Conservation (phyloP, 2,113 vertebrate species). For the Otocyon megalotis region DNA sequence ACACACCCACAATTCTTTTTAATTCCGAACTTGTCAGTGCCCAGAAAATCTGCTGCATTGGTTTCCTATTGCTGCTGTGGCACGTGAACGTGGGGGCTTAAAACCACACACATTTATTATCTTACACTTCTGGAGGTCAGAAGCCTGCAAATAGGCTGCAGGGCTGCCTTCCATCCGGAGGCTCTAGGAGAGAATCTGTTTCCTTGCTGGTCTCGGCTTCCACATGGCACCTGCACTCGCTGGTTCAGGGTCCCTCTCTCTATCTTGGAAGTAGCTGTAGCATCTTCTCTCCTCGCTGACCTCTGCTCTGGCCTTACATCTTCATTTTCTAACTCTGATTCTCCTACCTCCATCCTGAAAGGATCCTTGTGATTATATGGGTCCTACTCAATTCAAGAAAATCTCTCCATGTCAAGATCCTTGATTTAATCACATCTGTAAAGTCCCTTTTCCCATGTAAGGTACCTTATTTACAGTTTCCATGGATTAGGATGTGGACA, state of each 20-base stretch:
- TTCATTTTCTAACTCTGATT: background rate
- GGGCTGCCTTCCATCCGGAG: background rate
- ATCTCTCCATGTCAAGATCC: background rate
- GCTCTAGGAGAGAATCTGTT: background rate
- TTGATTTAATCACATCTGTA: background rate
- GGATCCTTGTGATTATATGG: background rate
- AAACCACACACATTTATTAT: background rate
- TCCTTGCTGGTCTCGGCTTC: background rate
- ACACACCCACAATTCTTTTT: background rate
- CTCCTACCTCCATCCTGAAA: background rate
- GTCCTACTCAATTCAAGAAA: background rate
- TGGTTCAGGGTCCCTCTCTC: background rate
- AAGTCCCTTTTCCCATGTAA: background rate
- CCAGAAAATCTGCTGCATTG: background rate
- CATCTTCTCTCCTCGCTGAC: background rate
- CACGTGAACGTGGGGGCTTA: background rate
- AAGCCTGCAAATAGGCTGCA: background rate
- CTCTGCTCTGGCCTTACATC: background rate
- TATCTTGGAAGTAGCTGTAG: background rate
- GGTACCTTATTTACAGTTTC: background rate
- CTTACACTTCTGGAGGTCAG: background rate
- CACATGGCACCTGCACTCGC: background rate
- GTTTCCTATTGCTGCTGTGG: background rate
- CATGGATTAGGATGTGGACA: background rate
- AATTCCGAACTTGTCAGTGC: background rate